Base-by-base conservation (phyloP, 2,888 invertebrate genomes). In the Arge pagana region DNA sequence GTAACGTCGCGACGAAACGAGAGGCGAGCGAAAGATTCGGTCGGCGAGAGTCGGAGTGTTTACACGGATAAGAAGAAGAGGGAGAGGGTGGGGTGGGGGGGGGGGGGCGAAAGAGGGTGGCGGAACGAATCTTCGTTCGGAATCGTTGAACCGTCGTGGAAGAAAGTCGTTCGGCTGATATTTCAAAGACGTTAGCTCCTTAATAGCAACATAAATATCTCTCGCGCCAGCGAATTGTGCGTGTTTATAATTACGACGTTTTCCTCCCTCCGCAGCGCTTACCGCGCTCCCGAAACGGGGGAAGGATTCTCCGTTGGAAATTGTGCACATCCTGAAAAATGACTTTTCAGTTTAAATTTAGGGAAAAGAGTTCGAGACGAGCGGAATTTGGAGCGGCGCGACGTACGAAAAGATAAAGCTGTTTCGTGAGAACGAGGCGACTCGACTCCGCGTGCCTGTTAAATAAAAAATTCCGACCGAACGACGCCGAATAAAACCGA, bases 321-420 rank as follows among this genome's bases (percentile, higher is more conserved):
- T 63, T 56, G 62, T 45, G 60, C 63, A 54, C 63, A 52, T 58
- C 59, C 60, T 60, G 62, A 62, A 57, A 63, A 62, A 63, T 61
- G 59, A 56, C 48, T 57, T 50, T 35, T 41, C 4, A 37, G 31
- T 48, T 48, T 48, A 56, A 60, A 61, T 61, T 55, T 60, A 59
- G 58, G 26, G 28, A 36, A 36, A 11, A 35, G 35, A 21, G 16
- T 36, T 49, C 16, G 18, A 11, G 40, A 18, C 40, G 28, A 7
- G 3, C 36, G 18, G 41, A 16, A 31, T 41, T 41, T 11, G 33
- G 18, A 28, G 19, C 43, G 26, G 41, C 28, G 42, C 43, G 23
- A 18, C 23, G 21, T 50, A n/a, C 40, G 8, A 2, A 31, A 15
- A 35, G 51, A 51, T 51, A 43, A 51, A 51, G 23, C 36, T 39